These are phyloP conservation scores for Clarias laeviceps DNA, from an alignment of 2,797 vertebrate genomes.

Conservation along the genomic window DNA sequence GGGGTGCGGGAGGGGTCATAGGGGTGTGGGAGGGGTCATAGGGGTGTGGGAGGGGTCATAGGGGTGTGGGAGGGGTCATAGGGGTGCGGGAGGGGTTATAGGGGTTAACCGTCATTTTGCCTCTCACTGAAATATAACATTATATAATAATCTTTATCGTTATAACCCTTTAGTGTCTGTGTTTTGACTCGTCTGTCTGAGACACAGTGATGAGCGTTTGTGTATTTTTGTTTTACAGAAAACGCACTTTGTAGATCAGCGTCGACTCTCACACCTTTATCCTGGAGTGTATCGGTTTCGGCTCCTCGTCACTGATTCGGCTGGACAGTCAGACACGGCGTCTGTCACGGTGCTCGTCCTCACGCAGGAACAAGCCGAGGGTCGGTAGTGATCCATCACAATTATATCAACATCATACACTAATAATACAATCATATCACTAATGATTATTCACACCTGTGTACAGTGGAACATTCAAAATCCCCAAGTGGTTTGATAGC, in stretches of 20 bases:
- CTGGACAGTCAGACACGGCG: constrained; percentile 62
- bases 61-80: too few species aligned
- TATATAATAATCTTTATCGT: too few species aligned
- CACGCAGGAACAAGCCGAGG: constrained; percentile 72
- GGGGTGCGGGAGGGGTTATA: too few species aligned
- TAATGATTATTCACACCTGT: neutral
- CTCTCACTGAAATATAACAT: too few species aligned
- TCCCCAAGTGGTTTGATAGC: neutral
- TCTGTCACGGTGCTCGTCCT: constrained; percentile 80
- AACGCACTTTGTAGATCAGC: constrained; percentile 69
- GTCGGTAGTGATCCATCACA: constrained; percentile 68
- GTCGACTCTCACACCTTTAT: constrained; percentile 76
- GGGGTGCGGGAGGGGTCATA: neutral
- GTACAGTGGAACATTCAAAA: neutral
- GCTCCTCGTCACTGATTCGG: constrained; percentile 77
- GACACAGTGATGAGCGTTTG: neutral
- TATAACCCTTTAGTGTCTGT: too few species aligned
- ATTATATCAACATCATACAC: too few species aligned
- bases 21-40: too few species aligned
- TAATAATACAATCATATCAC: neutral
- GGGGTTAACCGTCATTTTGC: neutral
- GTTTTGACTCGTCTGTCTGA: too few species aligned
- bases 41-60: too few species aligned
- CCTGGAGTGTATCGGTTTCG: constrained; percentile 80
- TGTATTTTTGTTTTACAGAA: constrained; percentile 61